phyloP scores from a whole-genome alignment of 2,797 vertebrate genomes.

The Sebastiscus albofasciatus region DNA sequence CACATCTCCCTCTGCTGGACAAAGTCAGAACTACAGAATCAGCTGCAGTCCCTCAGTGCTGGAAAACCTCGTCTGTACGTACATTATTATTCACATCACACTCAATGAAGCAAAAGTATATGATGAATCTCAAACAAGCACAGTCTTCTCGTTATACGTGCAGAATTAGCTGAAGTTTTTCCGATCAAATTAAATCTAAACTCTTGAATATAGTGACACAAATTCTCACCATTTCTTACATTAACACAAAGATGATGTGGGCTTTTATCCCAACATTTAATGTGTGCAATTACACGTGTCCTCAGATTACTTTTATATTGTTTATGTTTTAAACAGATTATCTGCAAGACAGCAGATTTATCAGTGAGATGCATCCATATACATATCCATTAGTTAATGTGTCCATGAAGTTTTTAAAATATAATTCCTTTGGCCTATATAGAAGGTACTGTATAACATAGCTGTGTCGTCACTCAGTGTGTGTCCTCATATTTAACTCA shows the following conservation, averaged over 20 bases:
- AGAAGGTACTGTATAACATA: conserved; percentile 54
- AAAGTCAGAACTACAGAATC: conserved; percentile 46
- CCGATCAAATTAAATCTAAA: neutral
- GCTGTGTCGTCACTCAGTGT: conserved; percentile 50
- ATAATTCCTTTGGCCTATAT: conserved; percentile 27
- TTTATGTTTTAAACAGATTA: conserved; percentile 49
- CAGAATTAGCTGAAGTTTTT: conserved; percentile 2
- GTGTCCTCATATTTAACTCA: conserved; percentile 26
- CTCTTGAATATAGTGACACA: conserved; percentile 16
- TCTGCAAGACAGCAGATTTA: conserved; percentile 25
- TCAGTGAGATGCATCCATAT: conserved; percentile 15
- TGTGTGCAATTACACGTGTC: conserved; percentile 49
- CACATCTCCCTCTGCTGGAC: conserved; percentile 78
- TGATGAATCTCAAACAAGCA: conserved; percentile 41
- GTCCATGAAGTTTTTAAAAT: conserved; percentile 21
- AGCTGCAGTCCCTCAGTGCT: conserved; percentile 13
- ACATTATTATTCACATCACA: conserved; percentile 33
- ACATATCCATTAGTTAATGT: conserved; percentile 20
- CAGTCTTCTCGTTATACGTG: conserved; percentile 30
- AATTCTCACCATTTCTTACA: neutral
- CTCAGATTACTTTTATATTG: conserved; percentile 41
- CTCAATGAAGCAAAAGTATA: conserved; percentile 16
- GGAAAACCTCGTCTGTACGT: conserved; percentile 10
- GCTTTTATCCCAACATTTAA: conserved; percentile 47
- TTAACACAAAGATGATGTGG: conserved; percentile 27